These are phyloP conservation scores for Falco naumanni DNA, from an alignment of 2,797 vertebrate genomes.

Conservation along the genomic window DNA sequence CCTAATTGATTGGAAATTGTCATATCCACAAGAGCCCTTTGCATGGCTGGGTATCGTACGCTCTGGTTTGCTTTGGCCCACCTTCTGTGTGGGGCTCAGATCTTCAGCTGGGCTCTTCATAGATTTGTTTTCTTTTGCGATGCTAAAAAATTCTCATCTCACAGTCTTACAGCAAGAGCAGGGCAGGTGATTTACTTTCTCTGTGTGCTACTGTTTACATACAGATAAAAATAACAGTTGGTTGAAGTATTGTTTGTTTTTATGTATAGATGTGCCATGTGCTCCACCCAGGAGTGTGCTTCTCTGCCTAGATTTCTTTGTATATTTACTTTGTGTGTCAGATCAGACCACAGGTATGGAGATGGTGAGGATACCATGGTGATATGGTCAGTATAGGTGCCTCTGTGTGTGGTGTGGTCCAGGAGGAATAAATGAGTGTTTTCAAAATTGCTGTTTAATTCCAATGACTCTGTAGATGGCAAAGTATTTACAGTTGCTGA, in stretches of 20 bases:
- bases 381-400: not conserved
- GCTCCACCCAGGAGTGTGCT: not conserved
- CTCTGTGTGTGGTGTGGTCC: not conserved
- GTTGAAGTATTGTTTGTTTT: constrained; percentile 38
- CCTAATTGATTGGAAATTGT: not conserved
- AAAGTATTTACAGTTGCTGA: constrained; percentile 5
- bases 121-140: not conserved
- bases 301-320: not conserved
- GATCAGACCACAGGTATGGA: not conserved
- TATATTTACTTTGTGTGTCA: not conserved
- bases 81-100: not conserved
- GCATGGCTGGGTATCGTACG: not conserved
- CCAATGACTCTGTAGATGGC: not conserved
- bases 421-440: constrained; percentile 7
- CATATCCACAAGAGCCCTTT: not conserved
- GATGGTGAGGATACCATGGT: not conserved
- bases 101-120: not conserved
- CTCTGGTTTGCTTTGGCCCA: not conserved
- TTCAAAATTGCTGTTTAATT: constrained; percentile 20
- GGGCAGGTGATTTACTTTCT: not conserved
- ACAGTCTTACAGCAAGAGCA: not conserved
- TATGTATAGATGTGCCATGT: not conserved
- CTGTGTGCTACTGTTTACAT: not conserved
- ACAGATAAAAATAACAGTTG: constrained; percentile 1
- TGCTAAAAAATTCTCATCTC: not conserved